Base-by-base conservation (phyloP, 2,113 vertebrate genomes). In the Perccottus glenii region DNA sequence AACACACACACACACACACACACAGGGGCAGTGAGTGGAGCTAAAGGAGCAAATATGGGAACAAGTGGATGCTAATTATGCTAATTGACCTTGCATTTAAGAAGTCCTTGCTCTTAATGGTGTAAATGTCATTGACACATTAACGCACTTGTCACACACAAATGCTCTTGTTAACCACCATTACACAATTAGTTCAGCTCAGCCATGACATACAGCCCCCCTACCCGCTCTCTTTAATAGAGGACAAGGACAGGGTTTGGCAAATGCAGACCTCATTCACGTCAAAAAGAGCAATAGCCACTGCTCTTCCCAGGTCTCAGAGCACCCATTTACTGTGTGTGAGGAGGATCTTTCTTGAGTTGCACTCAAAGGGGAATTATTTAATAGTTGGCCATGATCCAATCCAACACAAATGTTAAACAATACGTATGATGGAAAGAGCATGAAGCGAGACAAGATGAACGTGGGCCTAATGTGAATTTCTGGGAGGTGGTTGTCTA, bases 181-280 rank as follows among this genome's bases (percentile, higher is more conserved):
- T 81, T 65, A 79, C 55, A 63, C 68, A 83, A 84, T 81, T 80
- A 85, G 69, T 80, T 88, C 67, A 82, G 80, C 71, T 82, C 70
- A 80, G 60, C 75, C 73, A 70, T 84, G 73, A 86, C 53, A 52
- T 27, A 52, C 27, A 11, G 14, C n/a, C 36, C 38, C n/a, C 15
- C 32, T 55, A 74, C 36, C 16, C 56, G 15, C 43, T 51, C 44
- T 45, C 47, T 43, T 69, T 85, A 69, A 77, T 53, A 6, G 62
- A 77, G 71, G 77, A 70, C 75, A 85, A 82, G 75, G 77, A 84
- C 67, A 62, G 45, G 74, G 61, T 52, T 73, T 73, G 66, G 57
- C 16, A 8, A 62, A 40, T n/a, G 44, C 40, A 63, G 19, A 73
- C 42, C 72, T 59, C 71, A 60, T 65, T 66, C 49, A 67, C 19